Conservation (phyloP, 2,113 vertebrate genomes). For the Callorhinus ursinus region DNA sequence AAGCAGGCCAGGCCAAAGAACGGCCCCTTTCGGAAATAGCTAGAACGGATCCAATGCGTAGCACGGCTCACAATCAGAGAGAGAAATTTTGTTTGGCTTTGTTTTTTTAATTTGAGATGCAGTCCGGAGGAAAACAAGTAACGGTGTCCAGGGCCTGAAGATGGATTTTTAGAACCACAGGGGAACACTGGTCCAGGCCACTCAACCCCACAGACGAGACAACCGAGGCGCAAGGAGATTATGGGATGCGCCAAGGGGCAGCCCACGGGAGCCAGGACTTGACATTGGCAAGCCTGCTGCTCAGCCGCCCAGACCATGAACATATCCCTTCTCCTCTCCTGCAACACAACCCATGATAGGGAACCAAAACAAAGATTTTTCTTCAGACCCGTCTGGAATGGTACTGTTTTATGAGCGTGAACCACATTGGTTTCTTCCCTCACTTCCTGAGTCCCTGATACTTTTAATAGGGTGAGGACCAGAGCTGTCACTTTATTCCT, state of each 20-base stretch:
- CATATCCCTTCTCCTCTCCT: background rate
- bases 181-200: background rate
- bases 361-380: background rate
- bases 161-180: background rate
- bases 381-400: background rate
- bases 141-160: background rate
- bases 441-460: background rate
- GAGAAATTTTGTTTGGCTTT: no score
- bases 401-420: background rate
- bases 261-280: background rate
- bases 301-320: background rate
- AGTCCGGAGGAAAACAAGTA: background rate
- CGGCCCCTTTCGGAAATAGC: conserved; percentile 97
- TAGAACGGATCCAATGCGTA: conserved; percentile 62
- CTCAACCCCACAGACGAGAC: background rate
- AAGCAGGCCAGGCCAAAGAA: conserved; percentile 99
- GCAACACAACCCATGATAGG: fast-evolving
- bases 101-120: background rate
- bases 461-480: background rate
- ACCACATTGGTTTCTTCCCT: fast-evolving
- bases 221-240: background rate
- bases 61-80: background rate
- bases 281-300: background rate
- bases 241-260: background rate
- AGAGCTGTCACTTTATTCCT: background rate